These are phyloP conservation scores for Plectropomus leopardus DNA, from an alignment of 2,113 vertebrate genomes.

Conservation along the genomic window DNA sequence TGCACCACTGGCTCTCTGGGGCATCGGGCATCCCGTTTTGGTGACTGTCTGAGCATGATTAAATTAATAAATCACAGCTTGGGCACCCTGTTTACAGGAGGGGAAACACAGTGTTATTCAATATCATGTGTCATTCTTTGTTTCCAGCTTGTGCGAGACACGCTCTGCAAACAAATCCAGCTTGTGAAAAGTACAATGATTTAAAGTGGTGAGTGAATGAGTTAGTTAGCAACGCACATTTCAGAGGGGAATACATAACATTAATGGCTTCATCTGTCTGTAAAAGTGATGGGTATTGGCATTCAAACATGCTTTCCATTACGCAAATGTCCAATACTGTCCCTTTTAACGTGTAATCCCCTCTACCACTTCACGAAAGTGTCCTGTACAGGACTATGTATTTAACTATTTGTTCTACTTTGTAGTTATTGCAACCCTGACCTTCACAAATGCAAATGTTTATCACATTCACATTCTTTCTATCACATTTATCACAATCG, in stretches of 20 bases:
- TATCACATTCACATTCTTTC: too few relatives aligned
- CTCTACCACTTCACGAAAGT: neutral
- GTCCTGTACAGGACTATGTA: too few relatives aligned
- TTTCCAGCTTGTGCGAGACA: neutral
- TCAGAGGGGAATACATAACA: neutral
- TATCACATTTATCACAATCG: too few relatives aligned
- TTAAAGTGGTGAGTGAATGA: fast-evolving
- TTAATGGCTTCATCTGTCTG: neutral
- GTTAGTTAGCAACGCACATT: neutral
- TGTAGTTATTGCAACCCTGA: too few relatives aligned
- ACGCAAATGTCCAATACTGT: neutral
- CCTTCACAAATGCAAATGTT: too few relatives aligned
- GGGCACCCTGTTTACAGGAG: neutral
- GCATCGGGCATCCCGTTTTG: conserved; percentile 4
- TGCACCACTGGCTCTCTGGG: neutral
- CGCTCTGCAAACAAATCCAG: neutral
- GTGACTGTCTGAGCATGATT: conserved; percentile 41
- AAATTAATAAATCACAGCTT: conserved; percentile 39
- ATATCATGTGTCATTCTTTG: neutral
- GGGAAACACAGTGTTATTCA: conserved; percentile 5
- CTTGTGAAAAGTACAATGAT: too few relatives aligned
- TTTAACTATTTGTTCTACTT: too few relatives aligned
- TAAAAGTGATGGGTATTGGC: neutral
- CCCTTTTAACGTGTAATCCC: neutral
- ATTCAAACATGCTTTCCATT: neutral